Evolutionary conservation across 1,140 invertebrate genomes (phyloP).

Genomic region (Triops longicaudatus): DNA sequence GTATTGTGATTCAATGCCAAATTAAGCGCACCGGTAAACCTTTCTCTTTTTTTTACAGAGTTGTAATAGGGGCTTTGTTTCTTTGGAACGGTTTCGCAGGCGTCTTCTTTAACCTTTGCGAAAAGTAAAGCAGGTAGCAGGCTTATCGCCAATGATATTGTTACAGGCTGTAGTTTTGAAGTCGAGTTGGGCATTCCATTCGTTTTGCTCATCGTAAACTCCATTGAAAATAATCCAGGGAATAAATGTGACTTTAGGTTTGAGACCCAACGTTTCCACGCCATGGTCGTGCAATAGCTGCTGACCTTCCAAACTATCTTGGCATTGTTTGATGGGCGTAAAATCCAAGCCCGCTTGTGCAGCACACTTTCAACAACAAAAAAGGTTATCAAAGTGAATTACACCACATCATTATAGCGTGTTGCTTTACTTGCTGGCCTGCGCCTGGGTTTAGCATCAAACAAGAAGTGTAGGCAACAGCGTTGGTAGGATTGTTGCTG

Average conservation of each 20-base stretch:
- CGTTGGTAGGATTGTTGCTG: constrained; percentile 14
- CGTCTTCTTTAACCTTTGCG: background rate
- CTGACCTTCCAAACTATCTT: constrained; percentile 23
- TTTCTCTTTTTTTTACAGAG: no score
- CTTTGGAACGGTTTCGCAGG: background rate
- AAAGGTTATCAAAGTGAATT: background rate
- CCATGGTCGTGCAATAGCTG: constrained; percentile 25
- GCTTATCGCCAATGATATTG: background rate
- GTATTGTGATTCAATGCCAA: no score
- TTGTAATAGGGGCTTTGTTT: background rate
- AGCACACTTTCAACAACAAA: constrained; percentile 26
- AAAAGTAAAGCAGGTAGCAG: background rate
- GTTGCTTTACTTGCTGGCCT: background rate
- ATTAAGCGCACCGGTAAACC: no score
- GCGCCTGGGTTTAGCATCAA: constrained; percentile 25
- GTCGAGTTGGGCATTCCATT: background rate
- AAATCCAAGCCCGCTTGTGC: constrained; percentile 22
- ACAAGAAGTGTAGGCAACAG: constrained; percentile 24
- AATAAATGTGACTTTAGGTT: constrained; percentile 29
- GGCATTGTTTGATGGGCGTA: constrained; percentile 21
- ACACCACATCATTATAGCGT: background rate
- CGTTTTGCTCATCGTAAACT: constrained; percentile 20
- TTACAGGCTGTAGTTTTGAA: background rate
- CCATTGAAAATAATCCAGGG: constrained; percentile 29
- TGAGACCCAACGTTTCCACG: constrained; percentile 22